A percentile compares a stretch with the other conserved stretches of the same genome.
These are phyloP conservation scores for Eupeodes corollae DNA, from an alignment of 1,140 invertebrate genomes.

Conservation along the genomic window DNA sequence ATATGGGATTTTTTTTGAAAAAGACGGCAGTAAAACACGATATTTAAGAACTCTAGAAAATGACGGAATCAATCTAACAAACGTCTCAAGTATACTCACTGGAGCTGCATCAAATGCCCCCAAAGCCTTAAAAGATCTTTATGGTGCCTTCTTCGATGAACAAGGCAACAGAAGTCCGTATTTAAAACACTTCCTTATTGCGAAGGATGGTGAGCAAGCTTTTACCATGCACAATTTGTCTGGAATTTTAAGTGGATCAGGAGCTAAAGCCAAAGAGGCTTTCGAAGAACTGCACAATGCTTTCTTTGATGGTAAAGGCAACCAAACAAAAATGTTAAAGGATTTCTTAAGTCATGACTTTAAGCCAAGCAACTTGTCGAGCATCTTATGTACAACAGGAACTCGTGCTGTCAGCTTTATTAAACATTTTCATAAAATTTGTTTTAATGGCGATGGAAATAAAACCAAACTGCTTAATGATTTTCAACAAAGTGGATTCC, in stretches of 20 bases:
- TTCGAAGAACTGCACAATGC: constrained; percentile 17
- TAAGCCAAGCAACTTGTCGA: constrained; percentile 16
- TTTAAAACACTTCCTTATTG: constrained; percentile 14
- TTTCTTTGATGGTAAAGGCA: constrained; percentile 16
- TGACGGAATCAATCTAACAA: constrained; percentile 11
- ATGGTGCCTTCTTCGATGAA: constrained; percentile 15
- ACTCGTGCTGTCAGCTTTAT: constrained; percentile 12
- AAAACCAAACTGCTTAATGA: too few relatives aligned
- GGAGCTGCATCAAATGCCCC: constrained; percentile 12
- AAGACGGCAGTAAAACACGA: constrained; percentile 14
- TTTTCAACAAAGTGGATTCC: too few relatives aligned
- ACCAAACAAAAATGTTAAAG: constrained; percentile 13
- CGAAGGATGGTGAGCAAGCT: constrained; percentile 8
- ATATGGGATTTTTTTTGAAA: constrained; percentile 13
- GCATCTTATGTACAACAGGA: constrained; percentile 16
- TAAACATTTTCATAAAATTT: background rate
- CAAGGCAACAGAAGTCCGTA: constrained; percentile 14
- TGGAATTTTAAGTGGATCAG: constrained; percentile 19
- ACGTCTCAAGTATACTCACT: constrained; percentile 13
- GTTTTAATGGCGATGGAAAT: too few relatives aligned
- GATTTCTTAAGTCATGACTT: constrained; percentile 16
- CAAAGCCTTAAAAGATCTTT: constrained; percentile 15
- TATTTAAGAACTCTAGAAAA: constrained; percentile 12
- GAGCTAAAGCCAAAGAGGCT: constrained; percentile 14
- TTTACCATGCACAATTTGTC: constrained; percentile 12